Evolutionary conservation across 1,140 invertebrate genomes (phyloP), one percentile per base, ranked within the genome.

Genomic region (Bradysia coprophila): DNA sequence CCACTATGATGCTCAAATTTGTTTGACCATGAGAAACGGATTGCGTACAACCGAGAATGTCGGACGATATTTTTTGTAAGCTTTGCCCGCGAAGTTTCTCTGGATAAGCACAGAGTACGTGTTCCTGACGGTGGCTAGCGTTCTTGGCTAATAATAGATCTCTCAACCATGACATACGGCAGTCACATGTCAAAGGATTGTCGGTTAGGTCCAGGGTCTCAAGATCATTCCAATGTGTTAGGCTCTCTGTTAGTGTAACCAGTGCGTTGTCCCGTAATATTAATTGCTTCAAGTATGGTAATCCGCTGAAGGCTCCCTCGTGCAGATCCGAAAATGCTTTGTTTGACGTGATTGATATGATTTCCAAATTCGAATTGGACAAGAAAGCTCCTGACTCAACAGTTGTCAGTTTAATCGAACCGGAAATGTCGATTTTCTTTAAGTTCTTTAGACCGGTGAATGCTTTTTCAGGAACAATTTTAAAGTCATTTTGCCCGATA

Each of bases 1-100:
- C 78, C 36, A 81, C 71, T 1, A 83, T 58, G 0, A 81, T 74
- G 4, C 78, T 76, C 13, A 90, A 68, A 2, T 90, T 73, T 0
- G 80, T 75, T 54, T 87, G 81, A 44, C 85, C 80, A 23, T 73
- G 63, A 0, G 76, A 73, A 51, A 83, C 77, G 0, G 62, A 65
- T 43, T 76, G 72, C 1, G 80, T 75, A 53, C 86, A 91, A 11
- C 81, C 83, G 18, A 91, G 59, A 45, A 85, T 77, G 32, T 85
- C 79, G 0, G 76, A 69, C 1, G 69, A 69, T 45, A 90, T 64
- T 5, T 72, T 70, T 13, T 68, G 68, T 5, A 91, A 61, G 1
- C 73, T 64, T 43, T 76, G 71, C 16, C 81, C 79, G 43, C 76
- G 72, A 10, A 84, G 55, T 22, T 76, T 71, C 2, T 72, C 61